phyloP scores from a whole-genome alignment of 2,113 vertebrate genomes.

The Corythoichthys haematopterus region DNA sequence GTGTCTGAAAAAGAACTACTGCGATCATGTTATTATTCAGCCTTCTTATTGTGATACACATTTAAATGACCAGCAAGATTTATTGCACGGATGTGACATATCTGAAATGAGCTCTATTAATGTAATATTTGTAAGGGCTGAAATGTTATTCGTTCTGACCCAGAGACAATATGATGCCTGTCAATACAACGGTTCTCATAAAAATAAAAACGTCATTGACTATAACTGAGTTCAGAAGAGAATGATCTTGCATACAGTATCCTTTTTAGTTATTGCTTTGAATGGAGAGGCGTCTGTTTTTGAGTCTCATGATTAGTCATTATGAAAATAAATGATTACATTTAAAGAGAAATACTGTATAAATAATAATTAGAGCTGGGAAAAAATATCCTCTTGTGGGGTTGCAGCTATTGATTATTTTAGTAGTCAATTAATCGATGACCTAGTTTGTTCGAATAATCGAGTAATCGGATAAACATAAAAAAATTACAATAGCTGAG shows the following conservation, averaged over 20 bases:
- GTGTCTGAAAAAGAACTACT: conserved; percentile 4
- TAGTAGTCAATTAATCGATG: too few species aligned
- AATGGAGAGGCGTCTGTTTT: background rate
- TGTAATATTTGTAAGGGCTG: background rate
- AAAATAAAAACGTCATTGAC: background rate
- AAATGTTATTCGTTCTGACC: conserved; percentile 5
- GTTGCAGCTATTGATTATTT: too few species aligned
- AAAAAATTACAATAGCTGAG: too few species aligned
- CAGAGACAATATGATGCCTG: background rate
- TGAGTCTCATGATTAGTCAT: background rate
- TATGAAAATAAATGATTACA: background rate
- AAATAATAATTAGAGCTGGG: too few species aligned
- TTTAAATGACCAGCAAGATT: conserved; percentile 25
- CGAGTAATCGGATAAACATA: too few species aligned
- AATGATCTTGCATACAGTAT: background rate
- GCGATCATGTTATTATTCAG: conserved; percentile 27
- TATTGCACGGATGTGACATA: conserved; percentile 22
- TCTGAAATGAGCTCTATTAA: conserved; percentile 24
- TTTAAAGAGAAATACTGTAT: background rate
- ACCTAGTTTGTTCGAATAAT: too few species aligned
- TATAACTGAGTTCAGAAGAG: background rate
- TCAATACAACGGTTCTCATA: background rate
- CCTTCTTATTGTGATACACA: conserved; percentile 21
- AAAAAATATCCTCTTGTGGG: too few species aligned
- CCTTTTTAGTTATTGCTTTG: background rate